Evolutionary conservation across 2,888 invertebrate species (phyloP).

Genomic region (Lasiommata megera): DNA sequence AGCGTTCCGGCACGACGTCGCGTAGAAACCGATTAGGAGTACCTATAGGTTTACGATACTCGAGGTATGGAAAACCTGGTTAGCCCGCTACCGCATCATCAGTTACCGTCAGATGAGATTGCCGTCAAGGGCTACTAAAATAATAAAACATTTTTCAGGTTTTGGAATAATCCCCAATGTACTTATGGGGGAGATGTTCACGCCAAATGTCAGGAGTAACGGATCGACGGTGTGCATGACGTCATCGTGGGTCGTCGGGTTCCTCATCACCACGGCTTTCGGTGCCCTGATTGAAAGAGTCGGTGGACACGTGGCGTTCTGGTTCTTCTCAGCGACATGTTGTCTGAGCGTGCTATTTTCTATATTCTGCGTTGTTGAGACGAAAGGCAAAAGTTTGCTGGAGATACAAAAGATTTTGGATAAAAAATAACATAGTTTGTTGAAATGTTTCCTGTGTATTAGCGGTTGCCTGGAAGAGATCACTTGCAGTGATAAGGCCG

Average conservation of each 20-base stretch:
- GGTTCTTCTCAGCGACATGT: slow-evolving; percentile 77
- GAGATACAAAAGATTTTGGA: slow-evolving; percentile 85
- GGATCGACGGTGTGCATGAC: slow-evolving; percentile 31
- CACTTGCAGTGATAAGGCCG: too few relatives aligned
- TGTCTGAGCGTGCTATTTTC: slow-evolving; percentile 82
- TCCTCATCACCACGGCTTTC: slow-evolving; percentile 29
- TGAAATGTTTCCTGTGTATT: too few relatives aligned
- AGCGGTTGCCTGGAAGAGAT: too few relatives aligned
- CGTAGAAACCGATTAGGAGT: too few relatives aligned
- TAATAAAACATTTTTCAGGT: slow-evolving; percentile 32
- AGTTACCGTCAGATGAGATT: too few relatives aligned
- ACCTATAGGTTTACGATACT: too few relatives aligned
- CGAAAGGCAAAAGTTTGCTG: slow-evolving; percentile 88
- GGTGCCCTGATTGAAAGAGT: slow-evolving; percentile 45
- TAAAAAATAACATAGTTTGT: slow-evolving; percentile 23
- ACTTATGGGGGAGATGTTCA: slow-evolving; percentile 34
- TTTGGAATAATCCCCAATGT: slow-evolving; percentile 34
- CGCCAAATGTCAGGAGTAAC: slow-evolving; percentile 33
- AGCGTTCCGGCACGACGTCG: too few relatives aligned
- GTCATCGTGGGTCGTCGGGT: slow-evolving; percentile 29
- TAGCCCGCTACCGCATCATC: too few relatives aligned
- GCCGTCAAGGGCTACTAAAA: too few relatives aligned
- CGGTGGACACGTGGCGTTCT: slow-evolving; percentile 83
- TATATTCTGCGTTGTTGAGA: slow-evolving; percentile 86
- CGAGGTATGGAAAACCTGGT: too few relatives aligned